Base-by-base conservation (phyloP, 2,113 vertebrate genomes). In the Odobenus rosmarus region DNA sequence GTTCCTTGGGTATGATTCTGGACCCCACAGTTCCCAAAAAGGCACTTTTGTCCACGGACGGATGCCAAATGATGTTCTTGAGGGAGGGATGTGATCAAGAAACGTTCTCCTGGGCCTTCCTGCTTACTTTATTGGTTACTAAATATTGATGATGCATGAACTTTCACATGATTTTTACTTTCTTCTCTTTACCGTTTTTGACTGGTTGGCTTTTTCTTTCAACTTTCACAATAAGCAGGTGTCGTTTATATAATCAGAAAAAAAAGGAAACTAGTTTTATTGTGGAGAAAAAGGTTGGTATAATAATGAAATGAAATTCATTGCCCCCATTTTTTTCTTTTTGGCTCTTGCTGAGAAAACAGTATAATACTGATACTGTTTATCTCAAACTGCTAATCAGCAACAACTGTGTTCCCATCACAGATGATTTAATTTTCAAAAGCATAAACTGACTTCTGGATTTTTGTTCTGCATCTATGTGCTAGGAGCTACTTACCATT, bases 241-340 rank as follows among this genome's bases (percentile, higher is more conserved):
- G 51, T 59, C 82, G 4, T 55, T 83, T 71, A 61, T n/a, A 36
- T 61, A 74, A 84, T 28, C 19, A 39, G 77, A 62, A 21, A 86
- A 86, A 72, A 57, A 86, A 21, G 31, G 13, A 80, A 55, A 79
- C 26, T 10, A 71, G 33, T 69, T 82, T 91, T 61, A 31, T 5
- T 87, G n/a, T 80, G 36, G 59, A 51, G 62, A 89, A 82, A 92
- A 90, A 53, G 88, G 19, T 9, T 18, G 94, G 59, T 76, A 79
- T 95, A 67, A 96, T 80, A 76, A 96, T 55, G 0, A 42, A 82
- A 96, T 76, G 0, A n/a, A 97, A 97, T 92, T 86, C 88, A 96
- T 96, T 96, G 95, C 89, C 97, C 84, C 95, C 83, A 89, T 57
- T 33, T 92, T 97, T 97, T 77, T 76, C 79, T 97, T 98, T 98